These are phyloP conservation scores for Platycheirus albimanus DNA, from an alignment of 2,888 invertebrate species.

Conservation along the genomic window DNA sequence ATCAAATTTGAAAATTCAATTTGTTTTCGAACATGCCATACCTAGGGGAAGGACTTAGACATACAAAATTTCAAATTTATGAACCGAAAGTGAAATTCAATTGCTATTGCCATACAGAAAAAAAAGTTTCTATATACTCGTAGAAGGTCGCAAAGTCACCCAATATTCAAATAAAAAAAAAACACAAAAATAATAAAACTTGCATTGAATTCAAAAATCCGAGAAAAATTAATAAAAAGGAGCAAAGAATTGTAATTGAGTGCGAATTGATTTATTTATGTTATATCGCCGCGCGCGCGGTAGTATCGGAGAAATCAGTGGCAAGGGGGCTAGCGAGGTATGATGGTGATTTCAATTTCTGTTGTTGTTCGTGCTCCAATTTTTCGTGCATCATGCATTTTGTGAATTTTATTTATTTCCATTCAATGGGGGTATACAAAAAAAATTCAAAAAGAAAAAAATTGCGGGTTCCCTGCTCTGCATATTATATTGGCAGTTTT, in stretches of 20 bases:
- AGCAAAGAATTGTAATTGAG: constrained; percentile 75
- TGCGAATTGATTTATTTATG: constrained; percentile 76
- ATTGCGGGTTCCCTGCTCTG: constrained; percentile 64
- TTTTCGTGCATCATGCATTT: constrained; percentile 73
- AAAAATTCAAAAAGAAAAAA: constrained; percentile 42
- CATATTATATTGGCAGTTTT: constrained; percentile 62
- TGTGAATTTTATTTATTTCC: constrained; percentile 69
- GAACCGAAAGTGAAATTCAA: constrained; percentile 69
- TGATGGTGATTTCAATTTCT: constrained; percentile 64
- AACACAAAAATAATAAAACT: constrained; percentile 1
- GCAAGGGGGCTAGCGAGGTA: background rate
- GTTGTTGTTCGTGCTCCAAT: constrained; percentile 74
- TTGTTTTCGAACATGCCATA: constrained; percentile 48
- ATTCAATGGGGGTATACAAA: constrained; percentile 46
- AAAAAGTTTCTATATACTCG: too few relatives aligned
- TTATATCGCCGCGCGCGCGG: constrained; percentile 49
- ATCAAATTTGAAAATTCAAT: constrained; percentile 74
- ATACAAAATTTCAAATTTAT: constrained; percentile 58
- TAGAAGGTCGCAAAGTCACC: constrained; percentile 54
- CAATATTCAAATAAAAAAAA: constrained; percentile 6
- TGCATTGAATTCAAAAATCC: constrained; percentile 49
- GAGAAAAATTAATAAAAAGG: constrained; percentile 73
- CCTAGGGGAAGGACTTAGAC: too few relatives aligned
- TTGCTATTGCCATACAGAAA: constrained; percentile 38
- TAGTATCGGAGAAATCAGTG: background rate